phyloP scores from a whole-genome alignment of 2,888 invertebrate genomes.

The Aethes cnicana region DNA sequence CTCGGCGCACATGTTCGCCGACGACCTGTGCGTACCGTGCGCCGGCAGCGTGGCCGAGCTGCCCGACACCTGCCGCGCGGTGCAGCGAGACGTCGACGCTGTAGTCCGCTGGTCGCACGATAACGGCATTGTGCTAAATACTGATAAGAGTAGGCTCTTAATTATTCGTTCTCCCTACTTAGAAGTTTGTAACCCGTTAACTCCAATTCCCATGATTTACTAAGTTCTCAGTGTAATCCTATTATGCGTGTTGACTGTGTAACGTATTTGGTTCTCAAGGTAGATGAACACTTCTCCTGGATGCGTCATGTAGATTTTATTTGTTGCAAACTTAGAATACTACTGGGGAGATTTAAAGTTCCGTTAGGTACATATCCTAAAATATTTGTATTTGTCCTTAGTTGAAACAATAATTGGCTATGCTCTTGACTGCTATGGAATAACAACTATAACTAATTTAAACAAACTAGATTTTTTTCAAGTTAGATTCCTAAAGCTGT shows the following conservation, averaged over 20 bases:
- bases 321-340: neutral
- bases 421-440: neutral
- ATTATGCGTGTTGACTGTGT: neutral
- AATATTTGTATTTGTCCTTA: neutral
- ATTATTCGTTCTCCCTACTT: neutral
- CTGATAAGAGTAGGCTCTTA: neutral
- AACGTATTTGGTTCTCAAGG: neutral
- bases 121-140: neutral
- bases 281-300: neutral
- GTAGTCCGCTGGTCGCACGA: neutral
- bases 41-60: neutral
- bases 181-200: neutral
- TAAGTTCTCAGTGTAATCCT: neutral
- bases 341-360: neutral
- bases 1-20: conserved; percentile 1
- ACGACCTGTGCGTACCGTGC: conserved; percentile 26
- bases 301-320: neutral
- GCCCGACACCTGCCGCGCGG: neutral
- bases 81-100: neutral
- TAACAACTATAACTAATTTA: neutral
- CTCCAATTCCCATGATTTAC: neutral
- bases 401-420: neutral
- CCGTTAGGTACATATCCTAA: neutral
- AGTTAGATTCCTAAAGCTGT: neutral
- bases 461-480: neutral